Evolutionary conservation across 53 echinoderm and acorn worm genomes (phyloP), one percentile per base, ranked within the genome.

Genomic region (Holothuria leucospilota): DNA sequence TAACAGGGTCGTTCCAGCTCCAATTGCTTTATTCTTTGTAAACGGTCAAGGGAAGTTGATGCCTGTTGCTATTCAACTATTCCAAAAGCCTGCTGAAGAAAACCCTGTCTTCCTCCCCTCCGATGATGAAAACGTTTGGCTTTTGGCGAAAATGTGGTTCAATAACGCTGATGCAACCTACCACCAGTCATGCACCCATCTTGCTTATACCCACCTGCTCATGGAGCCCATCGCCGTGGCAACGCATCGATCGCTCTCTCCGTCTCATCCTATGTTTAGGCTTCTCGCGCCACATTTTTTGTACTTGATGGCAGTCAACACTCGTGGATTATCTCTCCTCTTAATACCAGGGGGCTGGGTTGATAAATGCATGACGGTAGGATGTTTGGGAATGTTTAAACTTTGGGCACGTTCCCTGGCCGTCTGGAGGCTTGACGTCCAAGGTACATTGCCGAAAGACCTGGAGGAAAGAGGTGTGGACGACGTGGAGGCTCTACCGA

Each of bases 111-210:
- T 92, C 62, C 65, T 95, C 20, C 95, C 91, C 18, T 88, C 86
- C 39, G 95, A 95, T 62, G 86, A 86, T 1, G 84, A 93, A 62
- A 90, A 91, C 91, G 93, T 93, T 23, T 95, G 95, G 95, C 70
- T 95, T 59, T 66, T 95, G 28, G 95, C 95, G 68, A 95, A 95
- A 86, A 93, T n/a, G n/a, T n/a, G n/a, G n/a, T n/a, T n/a, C n/a
- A n/a, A n/a, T n/a, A n/a, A n/a, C n/a, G n/a, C n/a, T 93, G 95
- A 95, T 66, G 95, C 95, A 3, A 92, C 90, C 27, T 90, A 62
- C 46, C 95, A 95, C 71, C 95, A 95, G 52, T 90, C 94, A 2
- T 71, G 61, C 5, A 67, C 87, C n/a, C 94, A 94, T 69, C 90
- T 94, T 15, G 94, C 86, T 42, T 82, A 89, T 49, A 91, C 91